phyloP scores from a whole-genome alignment of 2,797 vertebrate species.

The Poeciliopsis infans region DNA sequence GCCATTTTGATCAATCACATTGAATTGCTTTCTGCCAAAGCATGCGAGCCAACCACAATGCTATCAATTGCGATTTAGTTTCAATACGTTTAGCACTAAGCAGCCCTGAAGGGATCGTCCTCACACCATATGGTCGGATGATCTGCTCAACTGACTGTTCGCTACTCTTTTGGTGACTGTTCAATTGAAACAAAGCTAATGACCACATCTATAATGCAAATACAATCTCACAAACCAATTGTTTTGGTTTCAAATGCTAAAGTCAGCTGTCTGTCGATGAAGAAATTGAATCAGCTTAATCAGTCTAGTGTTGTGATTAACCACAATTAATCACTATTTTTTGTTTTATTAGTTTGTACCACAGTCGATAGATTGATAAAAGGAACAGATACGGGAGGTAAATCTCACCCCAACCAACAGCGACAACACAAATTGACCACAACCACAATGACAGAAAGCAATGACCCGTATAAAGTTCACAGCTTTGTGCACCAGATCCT shows the following conservation, averaged over 20 bases:
- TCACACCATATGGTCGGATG: conserved; percentile 66
- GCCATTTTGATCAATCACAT: conserved; percentile 17
- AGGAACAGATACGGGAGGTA: not conserved
- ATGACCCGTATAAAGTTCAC: not conserved
- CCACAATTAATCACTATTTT: too few relatives aligned
- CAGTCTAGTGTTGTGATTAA: too few relatives aligned
- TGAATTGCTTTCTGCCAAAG: conserved; percentile 15
- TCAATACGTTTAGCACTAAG: conserved; percentile 60
- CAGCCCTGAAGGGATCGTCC: conserved; percentile 56
- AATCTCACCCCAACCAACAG: not conserved
- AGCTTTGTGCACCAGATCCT: not conserved
- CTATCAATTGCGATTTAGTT: conserved; percentile 17
- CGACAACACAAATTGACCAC: not conserved
- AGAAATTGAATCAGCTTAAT: too few relatives aligned
- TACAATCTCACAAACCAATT: not conserved
- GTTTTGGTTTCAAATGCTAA: not conserved
- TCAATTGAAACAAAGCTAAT: conserved; percentile 25
- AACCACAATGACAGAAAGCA: not conserved
- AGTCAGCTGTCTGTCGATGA: too few relatives aligned
- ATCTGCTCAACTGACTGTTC: conserved; percentile 69
- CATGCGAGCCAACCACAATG: conserved; percentile 19
- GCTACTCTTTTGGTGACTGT: conserved; percentile 53
- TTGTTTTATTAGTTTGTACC: not conserved
- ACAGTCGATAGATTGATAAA: not conserved
- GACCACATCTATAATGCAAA: conserved; percentile 22